phyloP scores from a whole-genome alignment of 2,797 vertebrate species.

The Dipus sagitta region DNA sequence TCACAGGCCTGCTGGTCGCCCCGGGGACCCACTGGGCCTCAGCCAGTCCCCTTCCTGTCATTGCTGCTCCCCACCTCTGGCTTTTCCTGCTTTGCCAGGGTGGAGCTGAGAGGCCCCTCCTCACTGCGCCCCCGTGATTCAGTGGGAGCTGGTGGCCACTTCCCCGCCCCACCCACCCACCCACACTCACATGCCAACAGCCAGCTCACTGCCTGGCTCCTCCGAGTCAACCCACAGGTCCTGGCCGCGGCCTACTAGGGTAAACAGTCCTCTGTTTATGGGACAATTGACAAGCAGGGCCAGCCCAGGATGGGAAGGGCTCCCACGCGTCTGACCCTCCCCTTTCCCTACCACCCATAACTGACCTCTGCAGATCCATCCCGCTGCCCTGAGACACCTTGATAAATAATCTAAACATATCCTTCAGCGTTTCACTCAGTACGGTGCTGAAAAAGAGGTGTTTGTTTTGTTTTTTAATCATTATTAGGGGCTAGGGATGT shows the following conservation, averaged over 20 bases:
- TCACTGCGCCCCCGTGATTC: slow-evolving; percentile 63
- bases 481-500: not conserved
- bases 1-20: not conserved
- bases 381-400: slow-evolving; percentile 28
- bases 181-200: slow-evolving; percentile 74
- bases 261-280: slow-evolving; percentile 68
- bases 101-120: slow-evolving; percentile 19
- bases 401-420: slow-evolving; percentile 12
- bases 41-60: not conserved
- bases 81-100: not conserved
- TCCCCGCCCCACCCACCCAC: slow-evolving; percentile 59
- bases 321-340: slow-evolving; percentile 2
- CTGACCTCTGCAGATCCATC: slow-evolving; percentile 24
- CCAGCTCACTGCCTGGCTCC: slow-evolving; percentile 73
- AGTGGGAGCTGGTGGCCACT: slow-evolving; percentile 62
- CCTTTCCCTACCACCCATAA: slow-evolving; percentile 4
- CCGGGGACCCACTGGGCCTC: not conserved
- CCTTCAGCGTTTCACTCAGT: not conserved
- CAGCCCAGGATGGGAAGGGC: slow-evolving; percentile 21
- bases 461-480: not conserved
- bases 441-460: not conserved
- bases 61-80: not conserved
- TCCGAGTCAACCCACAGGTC: slow-evolving; percentile 40
- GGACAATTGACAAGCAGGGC: slow-evolving; percentile 46
- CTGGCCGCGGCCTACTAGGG: slow-evolving; percentile 60